Conservation (phyloP, 2,888 invertebrate species). For the Ophion ventricosus region DNA sequence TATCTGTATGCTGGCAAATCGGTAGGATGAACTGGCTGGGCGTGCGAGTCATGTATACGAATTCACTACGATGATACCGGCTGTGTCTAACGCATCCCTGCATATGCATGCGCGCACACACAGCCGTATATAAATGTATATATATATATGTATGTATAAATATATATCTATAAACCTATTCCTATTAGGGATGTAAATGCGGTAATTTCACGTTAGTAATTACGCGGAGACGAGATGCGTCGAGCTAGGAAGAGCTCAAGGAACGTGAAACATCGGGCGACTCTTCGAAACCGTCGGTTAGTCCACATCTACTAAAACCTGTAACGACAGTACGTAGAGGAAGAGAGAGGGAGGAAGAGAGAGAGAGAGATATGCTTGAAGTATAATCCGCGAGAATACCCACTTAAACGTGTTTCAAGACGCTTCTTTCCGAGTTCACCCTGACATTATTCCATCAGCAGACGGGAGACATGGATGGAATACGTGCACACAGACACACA, state of each 20-base stretch:
- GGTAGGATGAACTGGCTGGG: conserved; percentile 15
- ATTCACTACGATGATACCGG: conserved; percentile 67
- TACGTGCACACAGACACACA: conserved; percentile 4
- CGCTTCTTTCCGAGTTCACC: conserved; percentile 31
- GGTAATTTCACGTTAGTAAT: conserved; percentile 77
- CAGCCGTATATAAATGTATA: neutral
- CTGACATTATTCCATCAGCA: conserved; percentile 34
- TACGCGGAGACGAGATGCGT: conserved; percentile 70
- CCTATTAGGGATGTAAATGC: conserved; percentile 79
- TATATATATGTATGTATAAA: neutral
- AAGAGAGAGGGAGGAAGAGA: no score
- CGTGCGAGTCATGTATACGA: conserved; percentile 19
- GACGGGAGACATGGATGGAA: neutral
- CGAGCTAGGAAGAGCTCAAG: conserved; percentile 27
- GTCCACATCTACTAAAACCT: neutral
- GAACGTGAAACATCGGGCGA: conserved; percentile 30
- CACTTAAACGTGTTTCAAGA: conserved; percentile 21
- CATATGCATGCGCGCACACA: conserved; percentile 41
- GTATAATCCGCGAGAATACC: conserved; percentile 21
- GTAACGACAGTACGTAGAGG: neutral
- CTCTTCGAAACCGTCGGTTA: conserved; percentile 34
- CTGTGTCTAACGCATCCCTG: conserved; percentile 74
- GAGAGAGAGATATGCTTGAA: neutral
- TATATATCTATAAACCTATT: conserved; percentile 70
- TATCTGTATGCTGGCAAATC: neutral